Evolutionary conservation across 2,797 vertebrate genomes (phyloP).

Genomic region (Peromyscus attwateri): DNA sequence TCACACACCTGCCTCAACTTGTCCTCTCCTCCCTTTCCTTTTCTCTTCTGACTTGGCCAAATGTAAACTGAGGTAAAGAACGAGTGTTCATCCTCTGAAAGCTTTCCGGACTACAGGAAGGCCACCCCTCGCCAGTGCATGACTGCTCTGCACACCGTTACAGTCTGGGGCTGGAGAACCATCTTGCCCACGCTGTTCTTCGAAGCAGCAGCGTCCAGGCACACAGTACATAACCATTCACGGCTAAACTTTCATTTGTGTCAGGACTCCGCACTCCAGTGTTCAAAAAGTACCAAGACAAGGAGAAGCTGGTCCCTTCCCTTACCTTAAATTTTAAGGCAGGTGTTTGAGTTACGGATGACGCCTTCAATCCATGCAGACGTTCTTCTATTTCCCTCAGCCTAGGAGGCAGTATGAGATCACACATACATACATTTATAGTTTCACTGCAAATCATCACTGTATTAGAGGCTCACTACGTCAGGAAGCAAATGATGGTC

Average conservation of each 20-base stretch:
- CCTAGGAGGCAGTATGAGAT: constrained; percentile 86
- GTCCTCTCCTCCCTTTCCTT: background rate
- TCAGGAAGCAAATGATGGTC: background rate
- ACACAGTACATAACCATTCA: background rate
- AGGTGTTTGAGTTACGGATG: constrained; percentile 91
- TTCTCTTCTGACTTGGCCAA: background rate
- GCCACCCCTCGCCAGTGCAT: background rate
- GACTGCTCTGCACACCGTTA: background rate
- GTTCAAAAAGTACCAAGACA: background rate
- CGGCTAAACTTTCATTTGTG: constrained; percentile 24
- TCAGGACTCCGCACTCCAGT: background rate
- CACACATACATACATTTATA: background rate
- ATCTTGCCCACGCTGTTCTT: background rate
- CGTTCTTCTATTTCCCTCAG: constrained; percentile 95
- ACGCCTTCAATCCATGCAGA: constrained; percentile 92
- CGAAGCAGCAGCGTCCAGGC: background rate
- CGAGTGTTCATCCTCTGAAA: constrained; percentile 17
- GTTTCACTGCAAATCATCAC: background rate
- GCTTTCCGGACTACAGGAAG: background rate
- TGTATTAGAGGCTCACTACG: constrained; percentile 22
- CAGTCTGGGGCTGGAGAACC: background rate
- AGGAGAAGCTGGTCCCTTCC: constrained; percentile 51
- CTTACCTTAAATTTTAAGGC: constrained; percentile 97
- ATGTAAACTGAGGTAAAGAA: constrained; percentile 34
- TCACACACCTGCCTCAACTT: constrained; percentile 25